Percentiles rank a stretch among this genome's conserved stretches.
phyloP scores from a whole-genome alignment of 92 coral and sea anemone species.

The Parazoanthus atlanticus region DNA sequence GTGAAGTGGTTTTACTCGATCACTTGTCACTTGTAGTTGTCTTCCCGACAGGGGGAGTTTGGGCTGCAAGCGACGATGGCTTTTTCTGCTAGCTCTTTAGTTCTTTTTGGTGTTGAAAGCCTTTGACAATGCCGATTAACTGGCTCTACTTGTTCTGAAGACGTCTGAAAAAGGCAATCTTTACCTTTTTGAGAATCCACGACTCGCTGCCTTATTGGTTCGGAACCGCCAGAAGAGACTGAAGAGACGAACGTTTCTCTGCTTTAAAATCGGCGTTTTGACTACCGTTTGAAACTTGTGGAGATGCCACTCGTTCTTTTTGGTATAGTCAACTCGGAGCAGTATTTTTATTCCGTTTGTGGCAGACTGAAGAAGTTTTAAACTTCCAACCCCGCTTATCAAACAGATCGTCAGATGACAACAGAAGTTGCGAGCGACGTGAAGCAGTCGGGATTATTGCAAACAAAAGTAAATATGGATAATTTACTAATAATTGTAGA shows the following conservation, averaged over 20 bases:
- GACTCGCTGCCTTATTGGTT: not conserved
- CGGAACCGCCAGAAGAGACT: not conserved
- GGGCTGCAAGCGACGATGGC: no score
- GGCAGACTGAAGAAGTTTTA: constrained; percentile 41
- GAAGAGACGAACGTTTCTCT: constrained; percentile 13
- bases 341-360: constrained; percentile 41
- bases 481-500: not conserved
- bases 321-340: constrained; percentile 43
- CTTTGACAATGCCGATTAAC: not conserved
- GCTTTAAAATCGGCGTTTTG: constrained; percentile 24
- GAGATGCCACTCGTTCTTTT: constrained; percentile 44
- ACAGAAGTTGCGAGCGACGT: constrained; percentile 27
- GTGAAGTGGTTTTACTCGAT: no score
- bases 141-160: not conserved
- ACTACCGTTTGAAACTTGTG: constrained; percentile 7
- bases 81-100: no score
- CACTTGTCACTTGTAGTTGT: no score
- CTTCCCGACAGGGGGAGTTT: no score
- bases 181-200: not conserved
- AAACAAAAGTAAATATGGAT: constrained; percentile 9
- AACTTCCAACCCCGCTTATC: not conserved
- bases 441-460: constrained; percentile 5
- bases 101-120: no score
- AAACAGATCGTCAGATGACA: constrained; percentile 29
- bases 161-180: constrained; percentile 13